Evolutionary conservation across 1,140 invertebrate species (phyloP).

Genomic region (Nasonia longicornis): DNA sequence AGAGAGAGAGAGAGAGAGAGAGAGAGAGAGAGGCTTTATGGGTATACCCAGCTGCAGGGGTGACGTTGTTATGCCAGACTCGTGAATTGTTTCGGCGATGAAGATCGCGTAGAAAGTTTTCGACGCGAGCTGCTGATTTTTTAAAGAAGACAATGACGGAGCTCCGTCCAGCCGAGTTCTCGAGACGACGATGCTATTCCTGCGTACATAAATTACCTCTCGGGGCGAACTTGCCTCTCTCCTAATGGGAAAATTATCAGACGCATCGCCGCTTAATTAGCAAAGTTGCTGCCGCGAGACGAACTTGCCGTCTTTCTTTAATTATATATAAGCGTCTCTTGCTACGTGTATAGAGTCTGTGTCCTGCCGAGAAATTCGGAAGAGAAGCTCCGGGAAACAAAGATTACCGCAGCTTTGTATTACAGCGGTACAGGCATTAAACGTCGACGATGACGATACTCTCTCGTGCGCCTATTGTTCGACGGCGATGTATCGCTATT

Average conservation of each 20-base stretch:
- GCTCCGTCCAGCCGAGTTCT: too few species aligned
- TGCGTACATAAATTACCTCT: slow-evolving; percentile 13
- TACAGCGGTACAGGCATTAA: too few species aligned
- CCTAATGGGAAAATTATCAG: slow-evolving; percentile 8
- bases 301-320: neutral
- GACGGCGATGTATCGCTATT: too few species aligned
- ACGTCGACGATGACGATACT: too few species aligned
- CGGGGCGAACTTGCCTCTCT: neutral
- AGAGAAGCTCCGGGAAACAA: neutral
- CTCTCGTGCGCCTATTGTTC: too few species aligned
- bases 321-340: neutral
- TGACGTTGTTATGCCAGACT: too few species aligned
- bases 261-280: slow-evolving; percentile 25
- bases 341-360: too few species aligned
- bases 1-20: too few species aligned
- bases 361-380: neutral
- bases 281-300: neutral
- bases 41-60: neutral
- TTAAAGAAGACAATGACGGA: too few species aligned
- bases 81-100: neutral
- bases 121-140: too few species aligned
- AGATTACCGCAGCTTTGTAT: neutral
- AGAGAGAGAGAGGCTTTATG: too few species aligned
- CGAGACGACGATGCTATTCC: neutral
- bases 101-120: neutral